Evolutionary conservation across 2,888 invertebrate genomes (phyloP).

Genomic region (Harmothoe impar): DNA sequence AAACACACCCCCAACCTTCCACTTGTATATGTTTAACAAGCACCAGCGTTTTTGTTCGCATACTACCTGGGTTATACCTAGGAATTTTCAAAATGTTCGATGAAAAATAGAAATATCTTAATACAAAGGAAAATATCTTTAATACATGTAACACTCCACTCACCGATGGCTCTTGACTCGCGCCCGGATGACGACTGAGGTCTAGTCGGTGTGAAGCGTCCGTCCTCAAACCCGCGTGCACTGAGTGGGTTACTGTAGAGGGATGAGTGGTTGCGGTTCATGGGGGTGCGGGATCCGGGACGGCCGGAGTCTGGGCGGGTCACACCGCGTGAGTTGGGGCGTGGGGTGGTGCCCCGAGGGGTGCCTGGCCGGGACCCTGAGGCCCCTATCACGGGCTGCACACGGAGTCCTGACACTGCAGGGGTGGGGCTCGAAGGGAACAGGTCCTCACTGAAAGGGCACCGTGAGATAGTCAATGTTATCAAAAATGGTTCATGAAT

Average conservation of each 20-base stretch:
- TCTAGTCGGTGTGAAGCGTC: neutral
- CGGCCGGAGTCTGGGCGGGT: constrained; percentile 53
- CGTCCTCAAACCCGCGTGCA: neutral
- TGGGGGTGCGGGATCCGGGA: constrained; percentile 64
- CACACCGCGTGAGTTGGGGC: constrained; percentile 26
- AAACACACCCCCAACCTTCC: too few species aligned
- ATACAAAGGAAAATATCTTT: neutral
- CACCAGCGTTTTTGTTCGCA: too few species aligned
- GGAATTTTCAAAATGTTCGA: neutral
- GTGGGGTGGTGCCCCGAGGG: neutral
- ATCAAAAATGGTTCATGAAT: too few species aligned
- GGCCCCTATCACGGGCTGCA: neutral
- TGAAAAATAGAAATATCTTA: neutral
- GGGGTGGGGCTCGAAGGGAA: neutral
- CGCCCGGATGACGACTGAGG: constrained; percentile 67
- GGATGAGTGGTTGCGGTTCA: constrained; percentile 57
- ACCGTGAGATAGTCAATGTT: neutral
- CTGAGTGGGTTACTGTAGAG: neutral
- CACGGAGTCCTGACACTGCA: neutral
- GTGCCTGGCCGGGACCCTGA: neutral
- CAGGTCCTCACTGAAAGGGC: constrained; percentile 25
- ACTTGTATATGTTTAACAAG: too few species aligned
- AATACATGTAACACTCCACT: constrained; percentile 11
- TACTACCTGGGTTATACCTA: too few species aligned
- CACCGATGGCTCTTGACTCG: constrained; percentile 76